Evolutionary conservation across 2,888 invertebrate genomes (phyloP).

Genomic region (Cerceris rybyensis): DNA sequence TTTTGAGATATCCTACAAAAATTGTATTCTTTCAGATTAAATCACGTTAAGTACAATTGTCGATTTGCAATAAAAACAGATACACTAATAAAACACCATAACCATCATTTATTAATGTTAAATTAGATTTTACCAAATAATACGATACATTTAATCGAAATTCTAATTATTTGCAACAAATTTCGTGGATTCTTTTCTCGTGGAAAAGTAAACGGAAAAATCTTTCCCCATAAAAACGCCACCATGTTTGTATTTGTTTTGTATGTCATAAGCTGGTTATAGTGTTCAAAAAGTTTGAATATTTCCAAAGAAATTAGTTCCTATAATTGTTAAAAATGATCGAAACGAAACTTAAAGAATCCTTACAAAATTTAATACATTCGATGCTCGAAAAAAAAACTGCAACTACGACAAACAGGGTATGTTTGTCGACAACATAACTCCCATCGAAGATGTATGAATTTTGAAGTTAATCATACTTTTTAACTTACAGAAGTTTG

Average conservation of each 20-base stretch:
- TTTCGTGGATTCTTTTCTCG: too few species aligned
- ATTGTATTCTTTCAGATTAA: not conserved
- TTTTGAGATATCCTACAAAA: conserved; percentile 74
- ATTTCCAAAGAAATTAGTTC: too few species aligned
- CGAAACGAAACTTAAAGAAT: not conserved
- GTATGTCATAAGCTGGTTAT: too few species aligned
- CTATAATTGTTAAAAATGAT: too few species aligned
- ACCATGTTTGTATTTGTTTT: too few species aligned
- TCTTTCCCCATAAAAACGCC: too few species aligned
- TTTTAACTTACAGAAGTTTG: not conserved
- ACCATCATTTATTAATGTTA: not conserved
- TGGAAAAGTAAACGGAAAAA: too few species aligned
- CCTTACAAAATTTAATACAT: conserved; percentile 3
- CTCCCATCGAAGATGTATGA: conserved; percentile 7
- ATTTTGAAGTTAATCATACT: not conserved
- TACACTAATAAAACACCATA: not conserved
- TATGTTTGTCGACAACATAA: conserved; percentile 46
- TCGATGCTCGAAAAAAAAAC: not conserved
- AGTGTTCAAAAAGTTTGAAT: too few species aligned
- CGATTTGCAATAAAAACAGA: not conserved
- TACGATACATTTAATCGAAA: not conserved
- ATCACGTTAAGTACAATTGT: not conserved
- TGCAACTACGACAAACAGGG: conserved; percentile 26
- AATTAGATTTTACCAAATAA: not conserved
- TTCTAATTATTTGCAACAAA: too few species aligned